A percentile compares a stretch with the other conserved stretches of the same genome.
Evolutionary conservation across 2,888 invertebrate genomes (phyloP).

Genomic region (Epirrhoe tristata): DNA sequence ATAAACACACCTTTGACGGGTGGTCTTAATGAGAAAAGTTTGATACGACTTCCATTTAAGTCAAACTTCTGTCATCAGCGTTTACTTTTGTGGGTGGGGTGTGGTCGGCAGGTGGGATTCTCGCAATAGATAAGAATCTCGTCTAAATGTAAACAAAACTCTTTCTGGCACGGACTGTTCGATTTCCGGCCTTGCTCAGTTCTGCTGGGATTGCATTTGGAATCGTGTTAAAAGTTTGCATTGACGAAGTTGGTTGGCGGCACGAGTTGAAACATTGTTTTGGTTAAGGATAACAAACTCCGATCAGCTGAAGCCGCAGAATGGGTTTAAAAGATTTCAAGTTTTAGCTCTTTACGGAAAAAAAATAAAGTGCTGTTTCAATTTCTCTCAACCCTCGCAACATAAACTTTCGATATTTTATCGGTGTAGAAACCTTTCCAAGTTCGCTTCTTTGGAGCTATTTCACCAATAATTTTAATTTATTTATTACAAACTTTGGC

Average conservation of each 20-base stretch:
- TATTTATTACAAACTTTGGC: conserved; percentile 42
- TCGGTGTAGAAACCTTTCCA: conserved; percentile 40
- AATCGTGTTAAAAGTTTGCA: conserved; percentile 76
- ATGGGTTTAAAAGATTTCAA: conserved; percentile 41
- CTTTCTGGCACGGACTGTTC: conserved; percentile 62
- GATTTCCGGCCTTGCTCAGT: conserved; percentile 66
- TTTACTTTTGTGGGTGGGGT: conserved; percentile 70
- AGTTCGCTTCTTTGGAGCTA: conserved; percentile 33
- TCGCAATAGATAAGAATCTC: conserved; percentile 68
- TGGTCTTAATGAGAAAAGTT: conserved; percentile 84
- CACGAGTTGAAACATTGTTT: conserved; percentile 64
- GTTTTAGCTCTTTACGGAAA: conserved; percentile 35
- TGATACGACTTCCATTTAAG: conserved; percentile 81
- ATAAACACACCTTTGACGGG: conserved; percentile 82
- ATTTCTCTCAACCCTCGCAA: conserved; percentile 25
- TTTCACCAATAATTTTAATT: conserved; percentile 43
- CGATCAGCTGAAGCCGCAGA: conserved; percentile 52
- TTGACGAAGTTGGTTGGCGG: conserved; percentile 61
- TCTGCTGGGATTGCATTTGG: conserved; percentile 68
- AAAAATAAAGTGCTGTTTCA: conserved; percentile 37
- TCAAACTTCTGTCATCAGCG: conserved; percentile 81
- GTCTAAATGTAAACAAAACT: conserved; percentile 70
- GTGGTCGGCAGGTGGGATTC: conserved; percentile 57
- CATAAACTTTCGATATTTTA: conserved; percentile 40
- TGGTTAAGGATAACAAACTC: conserved; percentile 60